A percentile compares a stretch with the other conserved stretches of the same genome.
phyloP scores from a whole-genome alignment of 1,140 invertebrate genomes.

The Portunus trituberculatus region DNA sequence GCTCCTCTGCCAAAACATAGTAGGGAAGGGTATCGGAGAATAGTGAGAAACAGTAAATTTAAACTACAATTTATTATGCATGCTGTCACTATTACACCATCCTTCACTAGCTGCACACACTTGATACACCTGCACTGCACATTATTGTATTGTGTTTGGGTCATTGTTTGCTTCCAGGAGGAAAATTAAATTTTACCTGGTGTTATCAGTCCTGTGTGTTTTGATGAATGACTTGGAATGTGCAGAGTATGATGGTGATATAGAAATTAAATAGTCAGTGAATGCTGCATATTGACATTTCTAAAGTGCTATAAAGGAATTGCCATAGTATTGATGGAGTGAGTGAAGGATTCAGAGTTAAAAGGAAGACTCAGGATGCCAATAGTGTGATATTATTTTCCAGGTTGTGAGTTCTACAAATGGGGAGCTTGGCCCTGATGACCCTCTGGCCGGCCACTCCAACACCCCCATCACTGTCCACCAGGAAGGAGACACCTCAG shows the following conservation, averaged over 20 bases:
- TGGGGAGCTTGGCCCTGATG: conserved; percentile 96
- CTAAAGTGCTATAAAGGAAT: too few species aligned
- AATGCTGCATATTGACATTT: too few species aligned
- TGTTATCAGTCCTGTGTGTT: too few species aligned
- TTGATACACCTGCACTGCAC: not conserved
- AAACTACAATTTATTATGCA: not conserved
- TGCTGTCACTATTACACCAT: not conserved
- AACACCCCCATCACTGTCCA: conserved; percentile 97
- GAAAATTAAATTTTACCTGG: not conserved
- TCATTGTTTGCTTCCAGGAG: not conserved
- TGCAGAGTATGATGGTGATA: too few species aligned
- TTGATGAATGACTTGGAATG: too few species aligned
- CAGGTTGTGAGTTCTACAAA: conserved; percentile 98
- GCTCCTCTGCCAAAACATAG: too few species aligned
- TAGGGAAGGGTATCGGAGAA: not conserved
- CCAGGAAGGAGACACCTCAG: conserved; percentile 92
- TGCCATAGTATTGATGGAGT: too few species aligned
- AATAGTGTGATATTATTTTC: conserved; percentile 78
- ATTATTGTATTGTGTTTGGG: too few species aligned
- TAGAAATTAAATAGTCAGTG: too few species aligned
- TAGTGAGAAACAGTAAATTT: not conserved
- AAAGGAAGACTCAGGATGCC: not conserved
- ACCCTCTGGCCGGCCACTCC: conserved; percentile 96
- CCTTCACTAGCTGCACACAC: not conserved
- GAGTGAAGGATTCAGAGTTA: too few species aligned